These are phyloP conservation scores for Tryphoninae sp. DNA, from an alignment of 2,888 invertebrate species.

Conservation along the genomic window DNA sequence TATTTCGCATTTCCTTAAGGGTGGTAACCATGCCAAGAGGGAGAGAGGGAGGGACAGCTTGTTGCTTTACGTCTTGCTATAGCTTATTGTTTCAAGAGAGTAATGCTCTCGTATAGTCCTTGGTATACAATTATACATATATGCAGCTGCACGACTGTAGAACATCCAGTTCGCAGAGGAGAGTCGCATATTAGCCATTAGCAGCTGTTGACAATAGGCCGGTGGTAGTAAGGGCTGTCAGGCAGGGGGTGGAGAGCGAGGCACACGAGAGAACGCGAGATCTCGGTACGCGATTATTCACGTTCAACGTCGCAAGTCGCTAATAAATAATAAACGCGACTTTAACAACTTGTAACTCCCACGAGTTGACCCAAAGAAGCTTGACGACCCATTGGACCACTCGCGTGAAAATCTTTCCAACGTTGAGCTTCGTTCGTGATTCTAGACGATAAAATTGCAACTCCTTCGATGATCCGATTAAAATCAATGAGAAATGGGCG, in stretches of 20 bases:
- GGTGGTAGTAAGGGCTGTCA: slow-evolving; percentile 17
- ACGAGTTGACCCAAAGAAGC: background rate
- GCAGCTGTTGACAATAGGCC: slow-evolving; percentile 49
- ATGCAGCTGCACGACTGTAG: background rate
- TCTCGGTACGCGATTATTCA: slow-evolving; percentile 37
- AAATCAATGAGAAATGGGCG: too few species aligned
- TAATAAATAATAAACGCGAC: slow-evolving; percentile 55
- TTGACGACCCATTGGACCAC: too few species aligned
- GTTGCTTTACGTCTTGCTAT: slow-evolving; percentile 62
- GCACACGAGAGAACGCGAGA: background rate
- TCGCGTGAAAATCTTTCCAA: too few species aligned
- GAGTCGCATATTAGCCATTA: slow-evolving; percentile 28
- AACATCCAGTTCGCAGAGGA: slow-evolving; percentile 17
- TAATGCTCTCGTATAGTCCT: slow-evolving; percentile 52
- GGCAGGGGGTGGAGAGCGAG: background rate
- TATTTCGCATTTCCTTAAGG: background rate
- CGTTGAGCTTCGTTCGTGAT: too few species aligned
- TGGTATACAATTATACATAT: slow-evolving; percentile 18
- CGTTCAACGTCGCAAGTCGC: slow-evolving; percentile 48
- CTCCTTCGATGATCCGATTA: too few species aligned
- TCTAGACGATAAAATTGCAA: too few species aligned
- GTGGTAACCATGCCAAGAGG: slow-evolving; percentile 45
- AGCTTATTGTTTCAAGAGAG: slow-evolving; percentile 60
- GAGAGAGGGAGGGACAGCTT: slow-evolving; percentile 37
- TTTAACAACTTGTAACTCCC: slow-evolving; percentile 24